Conservation (phyloP, 2,113 vertebrate species). For the Peromyscus leucopus region DNA sequence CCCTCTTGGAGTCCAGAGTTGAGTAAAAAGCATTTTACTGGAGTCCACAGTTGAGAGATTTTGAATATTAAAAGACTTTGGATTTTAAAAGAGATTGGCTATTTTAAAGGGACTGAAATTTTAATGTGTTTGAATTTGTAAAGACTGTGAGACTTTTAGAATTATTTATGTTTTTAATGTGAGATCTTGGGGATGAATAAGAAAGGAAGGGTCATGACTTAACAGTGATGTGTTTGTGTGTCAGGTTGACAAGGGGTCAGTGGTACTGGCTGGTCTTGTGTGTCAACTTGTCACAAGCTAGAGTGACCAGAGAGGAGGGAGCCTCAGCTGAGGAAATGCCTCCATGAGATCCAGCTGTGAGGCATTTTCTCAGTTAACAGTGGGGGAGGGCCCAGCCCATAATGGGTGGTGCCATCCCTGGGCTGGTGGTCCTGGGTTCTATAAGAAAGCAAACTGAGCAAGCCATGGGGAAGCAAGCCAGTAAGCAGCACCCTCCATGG, state of each 20-base stretch:
- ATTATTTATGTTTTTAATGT: neutral
- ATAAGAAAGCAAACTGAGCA: neutral
- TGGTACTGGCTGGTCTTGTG: too few relatives aligned
- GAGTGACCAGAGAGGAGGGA: neutral
- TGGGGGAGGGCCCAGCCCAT: neutral
- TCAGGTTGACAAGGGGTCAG: neutral
- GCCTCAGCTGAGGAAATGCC: neutral
- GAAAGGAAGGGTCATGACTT: neutral
- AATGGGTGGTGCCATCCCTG: neutral
- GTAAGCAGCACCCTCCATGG: neutral
- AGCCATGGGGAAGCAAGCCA: neutral
- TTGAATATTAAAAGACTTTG: neutral
- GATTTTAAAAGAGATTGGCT: neutral
- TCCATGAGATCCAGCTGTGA: neutral
- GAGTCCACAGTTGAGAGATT: neutral
- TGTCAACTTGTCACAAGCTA: neutral
- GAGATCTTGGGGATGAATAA: neutral
- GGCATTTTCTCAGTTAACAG: neutral
- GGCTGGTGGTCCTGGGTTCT: neutral
- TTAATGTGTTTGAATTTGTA: neutral
- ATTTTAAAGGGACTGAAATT: neutral
- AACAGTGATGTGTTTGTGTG: neutral
- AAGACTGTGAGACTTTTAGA: neutral
- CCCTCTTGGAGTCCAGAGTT: too few relatives aligned
- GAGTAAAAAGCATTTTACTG: neutral